A percentile compares a stretch with the other conserved stretches of the same genome.
phyloP scores from a whole-genome alignment of 1,140 invertebrate species.

The Zaprionus lachaisei region DNA sequence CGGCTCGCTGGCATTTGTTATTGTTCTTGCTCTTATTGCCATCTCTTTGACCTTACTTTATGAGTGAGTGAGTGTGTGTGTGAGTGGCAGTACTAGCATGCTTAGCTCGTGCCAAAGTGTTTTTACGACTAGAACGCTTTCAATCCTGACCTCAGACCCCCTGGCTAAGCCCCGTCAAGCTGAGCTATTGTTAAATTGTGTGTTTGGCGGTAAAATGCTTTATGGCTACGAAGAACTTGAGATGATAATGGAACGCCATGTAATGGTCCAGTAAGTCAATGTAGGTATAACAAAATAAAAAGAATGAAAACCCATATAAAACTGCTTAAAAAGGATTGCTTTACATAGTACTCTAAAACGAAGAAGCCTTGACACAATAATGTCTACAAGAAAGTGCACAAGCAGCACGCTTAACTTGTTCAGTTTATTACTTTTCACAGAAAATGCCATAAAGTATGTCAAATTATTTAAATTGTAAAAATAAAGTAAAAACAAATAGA shows the following conservation, averaged over 20 bases:
- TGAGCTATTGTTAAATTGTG: slow-evolving; percentile 48
- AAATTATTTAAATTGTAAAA: not conserved
- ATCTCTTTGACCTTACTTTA: slow-evolving; percentile 53
- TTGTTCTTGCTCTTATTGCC: slow-evolving; percentile 32
- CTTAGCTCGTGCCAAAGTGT: slow-evolving; percentile 54
- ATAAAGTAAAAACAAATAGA: not conserved
- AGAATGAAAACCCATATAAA: slow-evolving; percentile 2
- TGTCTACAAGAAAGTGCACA: not conserved
- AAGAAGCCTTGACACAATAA: not conserved
- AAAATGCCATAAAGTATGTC: not conserved
- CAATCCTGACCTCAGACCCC: slow-evolving; percentile 15
- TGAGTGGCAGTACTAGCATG: slow-evolving; percentile 31
- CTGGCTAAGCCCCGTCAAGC: not conserved
- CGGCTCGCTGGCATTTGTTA: slow-evolving; percentile 24
- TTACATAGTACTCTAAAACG: slow-evolving; percentile 15
- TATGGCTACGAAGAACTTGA: slow-evolving; percentile 48
- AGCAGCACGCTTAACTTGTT: not conserved
- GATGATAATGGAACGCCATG: slow-evolving; percentile 53
- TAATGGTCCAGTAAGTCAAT: slow-evolving; percentile 37
- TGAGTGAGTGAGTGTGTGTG: slow-evolving; percentile 14
- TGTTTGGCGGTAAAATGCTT: slow-evolving; percentile 55
- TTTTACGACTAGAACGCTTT: slow-evolving; percentile 57
- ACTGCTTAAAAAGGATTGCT: slow-evolving; percentile 39
- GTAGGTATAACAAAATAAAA: slow-evolving; percentile 22
- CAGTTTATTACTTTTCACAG: not conserved